Base-by-base conservation (phyloP, 2,888 invertebrate genomes). In the Elysia crispata region DNA sequence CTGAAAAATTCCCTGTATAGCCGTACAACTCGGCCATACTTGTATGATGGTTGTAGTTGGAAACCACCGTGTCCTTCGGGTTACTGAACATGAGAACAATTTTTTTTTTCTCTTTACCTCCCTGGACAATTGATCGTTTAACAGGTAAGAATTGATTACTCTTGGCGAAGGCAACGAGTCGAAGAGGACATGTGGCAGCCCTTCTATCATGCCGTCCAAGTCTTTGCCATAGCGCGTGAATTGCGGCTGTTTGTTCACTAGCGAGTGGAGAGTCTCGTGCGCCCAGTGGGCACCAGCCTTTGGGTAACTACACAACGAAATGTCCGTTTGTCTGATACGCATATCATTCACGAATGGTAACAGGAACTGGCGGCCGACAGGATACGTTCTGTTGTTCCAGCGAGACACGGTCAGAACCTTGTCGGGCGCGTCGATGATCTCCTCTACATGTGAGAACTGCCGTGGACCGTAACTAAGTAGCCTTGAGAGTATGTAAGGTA, bases 221-320 rank as follows among this genome's bases (percentile, higher is more conserved):
- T 66, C 79, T 60, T 79, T 79, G 8, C 76, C 79, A n/a, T 33
- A 3, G 6, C 28, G 57, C 1, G 75, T 41, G 20, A 70, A 13
- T 13, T 62, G 20, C 11, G 31, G 13, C 15, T 41, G 33, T 8
- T 49, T 49, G 18, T 25, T 57, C 0, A 76, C n/a, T 41, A 79
- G 15, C 79, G 75, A 75, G 30, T 69, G 57, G 57, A 76, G n/a
- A 13, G 75, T 33, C 49, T 79, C 79, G 25, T 70, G 54, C 67
- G 75, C 0, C 79, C 79, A 79, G 28, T 79, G 79, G 54, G 75
- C 75, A 11, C 79, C 79, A 1, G 79, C 15, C 30, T 79, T 79
- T 41, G 75, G 75, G 49, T 75, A 79, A n/a, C 69, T 28, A 25
- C 75, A 75, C 23, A 79, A 8, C 23, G 74, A 18, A 30, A 79